Percentiles rank a stretch among this genome's conserved stretches.
phyloP scores from a whole-genome alignment of 2,113 vertebrate genomes.

The Eubucco bourcierii region DNA sequence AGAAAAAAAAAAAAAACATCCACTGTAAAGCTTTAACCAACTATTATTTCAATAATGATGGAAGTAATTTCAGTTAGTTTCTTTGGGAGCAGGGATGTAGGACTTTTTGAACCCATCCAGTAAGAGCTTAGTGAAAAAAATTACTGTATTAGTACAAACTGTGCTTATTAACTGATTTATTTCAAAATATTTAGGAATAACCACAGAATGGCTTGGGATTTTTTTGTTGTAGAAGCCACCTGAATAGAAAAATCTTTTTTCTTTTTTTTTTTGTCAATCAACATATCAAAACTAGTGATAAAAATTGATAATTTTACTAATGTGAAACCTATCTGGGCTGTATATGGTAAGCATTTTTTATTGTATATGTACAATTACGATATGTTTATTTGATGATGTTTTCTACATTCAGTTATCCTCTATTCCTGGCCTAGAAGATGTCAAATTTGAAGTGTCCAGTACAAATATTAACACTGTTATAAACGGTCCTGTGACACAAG shows the following conservation, averaged over 20 bases:
- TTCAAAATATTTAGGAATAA: not conserved
- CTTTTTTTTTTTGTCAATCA: not conserved
- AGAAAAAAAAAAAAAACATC: not conserved
- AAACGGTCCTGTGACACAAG: conserved; percentile 75
- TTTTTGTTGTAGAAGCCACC: not conserved
- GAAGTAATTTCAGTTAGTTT: not conserved
- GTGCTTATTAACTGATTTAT: not conserved
- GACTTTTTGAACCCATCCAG: not conserved
- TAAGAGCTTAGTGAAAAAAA: not conserved
- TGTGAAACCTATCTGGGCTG: not conserved
- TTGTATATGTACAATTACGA: not conserved
- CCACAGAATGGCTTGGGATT: not conserved
- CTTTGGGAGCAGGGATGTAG: not conserved
- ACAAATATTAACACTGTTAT: conserved; percentile 63
- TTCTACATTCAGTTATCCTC: conserved; percentile 86
- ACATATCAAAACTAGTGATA: not conserved
- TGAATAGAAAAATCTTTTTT: not conserved
- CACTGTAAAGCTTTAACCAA: not conserved
- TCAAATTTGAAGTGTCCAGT: conserved; percentile 81
- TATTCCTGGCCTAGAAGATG: conserved; percentile 94
- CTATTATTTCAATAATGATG: not conserved
- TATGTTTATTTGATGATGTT: not conserved
- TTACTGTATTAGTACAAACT: not conserved
- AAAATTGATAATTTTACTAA: not conserved
- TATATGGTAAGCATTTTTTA: not conserved